Evolutionary conservation across 2,113 vertebrate genomes (phyloP).

Genomic region (Chionis minor): DNA sequence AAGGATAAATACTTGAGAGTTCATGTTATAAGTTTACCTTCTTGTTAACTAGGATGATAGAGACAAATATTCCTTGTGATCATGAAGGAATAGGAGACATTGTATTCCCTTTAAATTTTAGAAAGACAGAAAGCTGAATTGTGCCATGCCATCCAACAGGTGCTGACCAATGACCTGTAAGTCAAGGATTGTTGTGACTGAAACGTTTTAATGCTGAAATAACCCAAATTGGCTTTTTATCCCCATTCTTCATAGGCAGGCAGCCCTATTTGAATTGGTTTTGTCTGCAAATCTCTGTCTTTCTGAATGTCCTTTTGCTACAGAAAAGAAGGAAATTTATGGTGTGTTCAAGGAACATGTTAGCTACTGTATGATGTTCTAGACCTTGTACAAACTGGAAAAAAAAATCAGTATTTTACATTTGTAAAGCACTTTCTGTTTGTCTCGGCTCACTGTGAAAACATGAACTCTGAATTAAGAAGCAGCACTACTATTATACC

Average conservation of each 20-base stretch:
- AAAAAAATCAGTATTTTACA: neutral
- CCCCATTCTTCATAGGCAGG: neutral
- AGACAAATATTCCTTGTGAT: slow-evolving; percentile 9
- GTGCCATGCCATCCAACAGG: neutral
- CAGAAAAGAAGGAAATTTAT: neutral
- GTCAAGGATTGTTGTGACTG: neutral
- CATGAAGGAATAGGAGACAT: neutral
- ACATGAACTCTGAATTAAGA: neutral
- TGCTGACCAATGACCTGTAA: neutral
- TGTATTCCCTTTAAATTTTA: neutral
- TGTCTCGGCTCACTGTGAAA: neutral
- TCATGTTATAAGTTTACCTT: neutral
- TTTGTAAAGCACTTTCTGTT: neutral
- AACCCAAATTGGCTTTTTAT: neutral
- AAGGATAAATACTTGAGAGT: neutral
- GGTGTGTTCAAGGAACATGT: neutral
- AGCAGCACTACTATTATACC: neutral
- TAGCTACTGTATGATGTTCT: neutral
- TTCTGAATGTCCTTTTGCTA: neutral
- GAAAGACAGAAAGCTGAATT: neutral
- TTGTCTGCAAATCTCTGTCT: neutral
- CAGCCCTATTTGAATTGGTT: neutral
- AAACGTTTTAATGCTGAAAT: slow-evolving; percentile 18
- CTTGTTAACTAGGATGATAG: neutral
- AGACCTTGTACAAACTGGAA: neutral